Percentiles rank a stretch among this genome's conserved stretches.
phyloP scores from a whole-genome alignment of 1,140 invertebrate species.

The Aphelinus atriplicis region DNA sequence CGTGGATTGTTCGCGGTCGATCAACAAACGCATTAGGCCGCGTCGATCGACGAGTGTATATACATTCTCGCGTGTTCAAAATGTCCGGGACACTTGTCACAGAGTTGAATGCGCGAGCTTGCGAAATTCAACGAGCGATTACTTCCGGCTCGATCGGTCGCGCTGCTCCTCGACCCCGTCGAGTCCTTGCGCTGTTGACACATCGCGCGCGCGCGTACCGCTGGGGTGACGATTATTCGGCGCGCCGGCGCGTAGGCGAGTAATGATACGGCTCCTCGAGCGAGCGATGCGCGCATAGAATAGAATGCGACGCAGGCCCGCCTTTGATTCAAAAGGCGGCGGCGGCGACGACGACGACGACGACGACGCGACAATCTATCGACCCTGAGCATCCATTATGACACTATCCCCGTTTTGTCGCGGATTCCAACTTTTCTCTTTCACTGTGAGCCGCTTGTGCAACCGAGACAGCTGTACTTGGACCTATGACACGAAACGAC shows the following conservation, averaged over 20 bases:
- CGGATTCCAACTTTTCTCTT: slow-evolving; percentile 29
- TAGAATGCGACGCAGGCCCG: slow-evolving; percentile 35
- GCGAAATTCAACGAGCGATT: slow-evolving; percentile 1
- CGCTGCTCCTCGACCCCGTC: neutral
- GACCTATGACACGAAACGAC: no score
- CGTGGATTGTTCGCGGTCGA: no score
- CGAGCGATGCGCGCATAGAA: slow-evolving; percentile 18
- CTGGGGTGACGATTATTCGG: neutral
- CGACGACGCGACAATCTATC: slow-evolving; percentile 32
- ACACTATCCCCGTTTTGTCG: slow-evolving; percentile 28
- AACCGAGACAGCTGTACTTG: neutral
- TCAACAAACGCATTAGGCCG: no score
- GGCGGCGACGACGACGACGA: slow-evolving; percentile 8
- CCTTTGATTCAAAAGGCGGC: slow-evolving; percentile 35
- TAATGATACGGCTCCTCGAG: slow-evolving; percentile 33
- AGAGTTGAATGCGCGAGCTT: neutral
- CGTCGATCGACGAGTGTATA: no score
- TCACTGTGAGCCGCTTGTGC: neutral
- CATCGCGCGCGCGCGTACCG: slow-evolving; percentile 5
- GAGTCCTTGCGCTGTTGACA: neutral
- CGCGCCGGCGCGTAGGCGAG: slow-evolving; percentile 25
- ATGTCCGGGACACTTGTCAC: no score
- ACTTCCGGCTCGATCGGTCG: slow-evolving; percentile 4
- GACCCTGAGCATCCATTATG: slow-evolving; percentile 37
- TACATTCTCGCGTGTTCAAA: no score